These are phyloP conservation scores for Cylloceria caligata DNA, from an alignment of 2,888 invertebrate genomes.

Conservation along the genomic window DNA sequence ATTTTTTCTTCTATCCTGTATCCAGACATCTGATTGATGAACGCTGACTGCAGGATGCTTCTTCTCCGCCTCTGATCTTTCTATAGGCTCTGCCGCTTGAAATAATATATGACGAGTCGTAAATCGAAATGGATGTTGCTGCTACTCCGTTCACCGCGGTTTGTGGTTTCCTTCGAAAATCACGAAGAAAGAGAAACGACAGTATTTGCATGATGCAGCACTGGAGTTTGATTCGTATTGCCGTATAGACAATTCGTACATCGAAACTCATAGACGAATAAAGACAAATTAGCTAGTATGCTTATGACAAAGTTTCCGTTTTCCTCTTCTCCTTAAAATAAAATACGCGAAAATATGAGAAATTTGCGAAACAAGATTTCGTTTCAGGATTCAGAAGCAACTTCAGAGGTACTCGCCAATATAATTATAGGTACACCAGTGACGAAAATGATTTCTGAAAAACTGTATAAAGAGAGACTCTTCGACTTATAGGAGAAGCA, in stretches of 20 bases:
- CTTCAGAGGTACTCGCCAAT: too few relatives aligned
- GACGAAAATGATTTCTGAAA: constrained; percentile 29
- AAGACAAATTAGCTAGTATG: too few relatives aligned
- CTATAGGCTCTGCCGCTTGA: constrained; percentile 31
- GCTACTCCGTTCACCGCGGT: constrained; percentile 32
- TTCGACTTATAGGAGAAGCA: constrained; percentile 25
- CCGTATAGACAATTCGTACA: background rate
- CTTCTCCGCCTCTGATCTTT: constrained; percentile 51
- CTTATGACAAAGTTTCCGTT: too few relatives aligned
- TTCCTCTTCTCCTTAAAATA: too few relatives aligned
- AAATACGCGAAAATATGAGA: too few relatives aligned
- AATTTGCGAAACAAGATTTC: too few relatives aligned
- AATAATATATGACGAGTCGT: constrained; percentile 61
- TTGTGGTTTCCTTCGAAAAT: constrained; percentile 35
- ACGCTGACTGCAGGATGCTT: constrained; percentile 64
- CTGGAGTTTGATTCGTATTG: background rate
- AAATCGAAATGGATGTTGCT: constrained; percentile 56
- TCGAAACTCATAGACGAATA: background rate
- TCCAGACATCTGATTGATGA: constrained; percentile 69
- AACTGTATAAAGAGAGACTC: background rate
- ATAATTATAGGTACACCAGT: background rate
- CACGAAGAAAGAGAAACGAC: constrained; percentile 3
- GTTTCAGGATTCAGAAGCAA: too few relatives aligned
- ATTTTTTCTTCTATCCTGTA: constrained; percentile 56
- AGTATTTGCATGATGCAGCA: constrained; percentile 16